Conservation (phyloP, 2,888 invertebrate genomes). For the Athetis lepigone region DNA sequence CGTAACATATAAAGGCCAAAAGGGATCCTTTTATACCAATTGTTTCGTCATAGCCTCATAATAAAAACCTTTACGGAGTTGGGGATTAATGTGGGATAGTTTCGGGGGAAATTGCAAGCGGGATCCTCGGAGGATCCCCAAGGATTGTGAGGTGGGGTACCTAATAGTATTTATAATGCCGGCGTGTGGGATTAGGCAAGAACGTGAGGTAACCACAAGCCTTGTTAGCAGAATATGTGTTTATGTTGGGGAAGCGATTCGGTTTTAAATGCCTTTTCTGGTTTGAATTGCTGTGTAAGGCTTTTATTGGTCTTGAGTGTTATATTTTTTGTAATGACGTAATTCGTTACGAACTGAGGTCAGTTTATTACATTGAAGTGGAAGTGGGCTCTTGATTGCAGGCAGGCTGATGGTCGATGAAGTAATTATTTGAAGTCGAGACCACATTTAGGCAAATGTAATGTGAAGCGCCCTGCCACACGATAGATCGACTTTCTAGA, state of each 20-base stretch:
- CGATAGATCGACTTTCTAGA: too few species aligned
- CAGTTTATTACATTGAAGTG: too few species aligned
- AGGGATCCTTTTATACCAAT: conserved; percentile 74
- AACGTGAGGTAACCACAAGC: conserved; percentile 68
- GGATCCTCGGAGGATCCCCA: conserved; percentile 62
- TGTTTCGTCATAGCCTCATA: conserved; percentile 78
- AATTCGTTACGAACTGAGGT: too few species aligned
- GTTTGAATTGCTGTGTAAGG: conserved; percentile 39
- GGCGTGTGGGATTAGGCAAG: conserved; percentile 76
- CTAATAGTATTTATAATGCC: conserved; percentile 85
- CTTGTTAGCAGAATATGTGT: conserved; percentile 66
- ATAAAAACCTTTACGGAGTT: conserved; percentile 77
- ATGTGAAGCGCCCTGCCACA: too few species aligned
- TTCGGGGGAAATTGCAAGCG: conserved; percentile 72
- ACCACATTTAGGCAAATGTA: too few species aligned
- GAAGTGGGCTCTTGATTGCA: too few species aligned
- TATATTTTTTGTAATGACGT: conserved; percentile 13
- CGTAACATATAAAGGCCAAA: conserved; percentile 59
- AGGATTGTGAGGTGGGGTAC: conserved; percentile 68
- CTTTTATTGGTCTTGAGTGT: conserved; percentile 43
- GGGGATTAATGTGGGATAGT: conserved; percentile 86
- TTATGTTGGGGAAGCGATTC: conserved; percentile 60
- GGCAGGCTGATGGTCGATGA: too few species aligned
- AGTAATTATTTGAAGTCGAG: too few species aligned
- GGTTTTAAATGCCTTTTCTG: conserved; percentile 54